Percentiles rank a stretch among this genome's conserved stretches.
Conservation (phyloP, 1,140 invertebrate species). For the Pachypsylla venusta region DNA sequence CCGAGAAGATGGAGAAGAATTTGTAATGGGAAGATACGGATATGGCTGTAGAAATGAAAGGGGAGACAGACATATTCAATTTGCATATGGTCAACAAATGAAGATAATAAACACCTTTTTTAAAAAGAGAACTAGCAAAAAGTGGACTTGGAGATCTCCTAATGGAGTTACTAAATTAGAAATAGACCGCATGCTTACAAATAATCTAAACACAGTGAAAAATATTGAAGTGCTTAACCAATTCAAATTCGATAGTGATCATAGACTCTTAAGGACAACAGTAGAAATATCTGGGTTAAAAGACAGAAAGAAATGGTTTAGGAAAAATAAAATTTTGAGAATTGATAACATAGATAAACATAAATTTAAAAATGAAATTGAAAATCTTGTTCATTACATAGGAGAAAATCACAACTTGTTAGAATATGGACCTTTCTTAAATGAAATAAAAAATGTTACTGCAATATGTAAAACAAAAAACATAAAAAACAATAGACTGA, state of each 20-base stretch:
- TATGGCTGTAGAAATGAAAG: constrained; percentile 13
- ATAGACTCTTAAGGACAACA: background rate
- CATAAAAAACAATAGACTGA: background rate
- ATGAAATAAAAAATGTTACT: background rate
- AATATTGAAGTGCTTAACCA: background rate
- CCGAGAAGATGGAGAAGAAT: background rate
- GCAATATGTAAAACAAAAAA: background rate
- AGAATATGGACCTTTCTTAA: background rate
- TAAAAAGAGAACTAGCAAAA: background rate
- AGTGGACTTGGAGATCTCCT: constrained; percentile 9
- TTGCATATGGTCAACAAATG: background rate
- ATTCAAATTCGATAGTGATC: background rate
- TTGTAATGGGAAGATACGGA: background rate
- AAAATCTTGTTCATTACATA: background rate
- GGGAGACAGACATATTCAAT: background rate
- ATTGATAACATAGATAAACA: background rate
- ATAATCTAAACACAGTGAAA: background rate
- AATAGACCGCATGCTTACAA: constrained; percentile 3
- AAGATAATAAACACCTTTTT: constrained; percentile 6
- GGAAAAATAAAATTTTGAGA: background rate
- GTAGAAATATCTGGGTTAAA: background rate
- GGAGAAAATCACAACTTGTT: background rate
- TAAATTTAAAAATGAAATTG: background rate
- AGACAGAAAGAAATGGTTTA: background rate
- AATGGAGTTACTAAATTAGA: background rate